Evolutionary conservation across 2,113 vertebrate species (phyloP), one percentile per base, ranked within the genome.

Genomic region (Oncorhynchus mykiss): DNA sequence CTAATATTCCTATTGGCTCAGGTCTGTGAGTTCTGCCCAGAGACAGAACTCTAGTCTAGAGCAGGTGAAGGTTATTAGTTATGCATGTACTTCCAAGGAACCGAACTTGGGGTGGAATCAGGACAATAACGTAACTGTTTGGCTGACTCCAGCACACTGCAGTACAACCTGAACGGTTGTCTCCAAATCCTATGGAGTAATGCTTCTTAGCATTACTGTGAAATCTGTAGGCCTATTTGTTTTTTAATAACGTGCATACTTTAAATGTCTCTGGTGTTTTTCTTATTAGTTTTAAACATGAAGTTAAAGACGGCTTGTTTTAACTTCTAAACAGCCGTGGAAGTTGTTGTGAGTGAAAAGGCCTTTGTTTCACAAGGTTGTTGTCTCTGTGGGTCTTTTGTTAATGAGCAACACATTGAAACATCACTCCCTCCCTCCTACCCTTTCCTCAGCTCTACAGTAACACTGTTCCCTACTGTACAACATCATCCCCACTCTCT

Each of bases 1-100:
- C 1, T 14, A 3, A 70, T 31, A 59, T 54, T 70, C n/a, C 74
- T 39, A 80, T 67, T 83, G 77, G 75, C 65, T 64, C 3, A 57
- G 1, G 25, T n/a, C 59, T 54, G 0, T n/a, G 2, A 16, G n/a
- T 60, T 79, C 77, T 81, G 76, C 77, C 79, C 51, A 67, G 74
- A 70, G 68, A 74, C 82, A 74, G 13, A 70, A 54, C 59, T 62
- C 59, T n/a, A 22, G 5, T 16, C 59, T 54, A 13, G 4, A 18
- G 16, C 13, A 64, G 48, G 1, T 14, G 67, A 73, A 65, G 72
- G 73, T 80, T 78, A 67, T 78, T 14, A 5, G 59, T 24, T 62
- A 2, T 60, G 72, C n/a, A 39, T 45, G 31, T 24, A 3, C 18
- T 39, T 59, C 18, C 75, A 67, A 29, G 67, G 65, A 34, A 31